Evolutionary conservation across 2,797 vertebrate genomes (phyloP).

Genomic region (Pseudochromis fuscus): DNA sequence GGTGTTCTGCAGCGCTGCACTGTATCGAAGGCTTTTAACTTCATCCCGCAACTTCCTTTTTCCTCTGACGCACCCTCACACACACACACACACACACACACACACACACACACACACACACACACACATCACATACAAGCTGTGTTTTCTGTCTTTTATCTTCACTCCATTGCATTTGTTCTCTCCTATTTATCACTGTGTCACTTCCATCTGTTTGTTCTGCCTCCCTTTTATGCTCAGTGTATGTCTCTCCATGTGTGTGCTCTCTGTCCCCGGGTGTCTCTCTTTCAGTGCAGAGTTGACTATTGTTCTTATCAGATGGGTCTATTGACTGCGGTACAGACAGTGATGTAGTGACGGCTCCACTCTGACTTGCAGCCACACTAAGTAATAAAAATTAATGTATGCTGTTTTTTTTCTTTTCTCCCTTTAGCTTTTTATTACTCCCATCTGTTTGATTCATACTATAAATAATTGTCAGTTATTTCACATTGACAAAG

Average conservation of each 20-base stretch:
- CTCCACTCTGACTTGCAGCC: slow-evolving; percentile 6
- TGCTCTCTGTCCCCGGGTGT: slow-evolving; percentile 14
- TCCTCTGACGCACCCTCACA: slow-evolving; percentile 79
- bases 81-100: no score
- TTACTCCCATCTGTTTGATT: neutral
- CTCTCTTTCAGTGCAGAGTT: slow-evolving; percentile 40
- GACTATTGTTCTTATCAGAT: slow-evolving; percentile 65
- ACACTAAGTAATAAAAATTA: neutral
- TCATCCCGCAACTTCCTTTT: slow-evolving; percentile 86
- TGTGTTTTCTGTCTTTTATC: slow-evolving; percentile 58
- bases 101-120: slow-evolving; percentile 27
- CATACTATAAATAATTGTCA: neutral
- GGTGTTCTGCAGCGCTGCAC: slow-evolving; percentile 84
- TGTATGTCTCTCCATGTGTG: slow-evolving; percentile 41
- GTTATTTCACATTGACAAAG: neutral
- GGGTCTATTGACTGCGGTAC: slow-evolving; percentile 33
- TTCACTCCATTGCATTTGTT: slow-evolving; percentile 20
- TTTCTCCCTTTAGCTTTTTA: neutral
- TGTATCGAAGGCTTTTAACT: slow-evolving; percentile 80
- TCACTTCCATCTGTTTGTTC: slow-evolving; percentile 67
- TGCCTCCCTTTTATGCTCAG: slow-evolving; percentile 42
- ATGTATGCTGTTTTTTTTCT: neutral
- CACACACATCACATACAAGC: slow-evolving; percentile 36
- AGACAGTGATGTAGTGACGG: slow-evolving; percentile 25
- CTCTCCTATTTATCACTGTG: slow-evolving; percentile 58